Evolutionary conservation across 2,113 vertebrate genomes (phyloP).

Genomic region (Phyllopteryx taeniolatus): DNA sequence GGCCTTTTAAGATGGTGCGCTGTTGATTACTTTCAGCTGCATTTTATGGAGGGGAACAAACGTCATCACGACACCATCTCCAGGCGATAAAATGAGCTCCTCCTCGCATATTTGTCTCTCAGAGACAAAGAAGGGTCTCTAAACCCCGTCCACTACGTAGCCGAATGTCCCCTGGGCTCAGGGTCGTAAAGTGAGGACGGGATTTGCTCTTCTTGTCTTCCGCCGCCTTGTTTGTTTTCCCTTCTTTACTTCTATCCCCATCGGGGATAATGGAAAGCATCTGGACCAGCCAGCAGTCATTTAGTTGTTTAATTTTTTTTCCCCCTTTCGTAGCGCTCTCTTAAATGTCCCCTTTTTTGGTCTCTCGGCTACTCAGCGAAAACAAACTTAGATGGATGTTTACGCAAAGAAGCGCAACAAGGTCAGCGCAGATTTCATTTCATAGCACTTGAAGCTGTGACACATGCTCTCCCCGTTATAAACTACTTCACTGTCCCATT

Average conservation of each 20-base stretch:
- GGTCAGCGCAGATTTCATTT: constrained; percentile 1
- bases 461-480: constrained; percentile 16
- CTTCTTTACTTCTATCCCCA: constrained; percentile 42
- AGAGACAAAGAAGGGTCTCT: constrained; percentile 6
- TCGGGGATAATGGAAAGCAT: constrained; percentile 63
- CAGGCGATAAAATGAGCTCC: constrained; percentile 9
- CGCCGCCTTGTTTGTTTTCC: constrained; percentile 44
- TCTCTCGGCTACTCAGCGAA: constrained; percentile 12
- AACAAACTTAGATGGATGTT: background rate
- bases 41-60: constrained; percentile 8
- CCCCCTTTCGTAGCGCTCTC: background rate
- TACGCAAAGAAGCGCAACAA: constrained; percentile 8
- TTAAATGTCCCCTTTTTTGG: constrained; percentile 28
- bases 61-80: constrained; percentile 14
- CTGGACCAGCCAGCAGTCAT: constrained; percentile 51
- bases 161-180: constrained; percentile 46
- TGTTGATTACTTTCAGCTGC: constrained; percentile 67
- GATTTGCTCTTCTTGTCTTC: constrained; percentile 46
- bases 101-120: constrained; percentile 35
- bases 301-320: no score
- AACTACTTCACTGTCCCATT: constrained; percentile 11
- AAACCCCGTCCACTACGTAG: constrained; percentile 27
- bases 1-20: constrained; percentile 63
- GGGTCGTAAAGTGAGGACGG: constrained; percentile 27
- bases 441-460: constrained; percentile 12